phyloP scores from a whole-genome alignment of 2,797 vertebrate species.

The Spondyliosoma cantharus region DNA sequence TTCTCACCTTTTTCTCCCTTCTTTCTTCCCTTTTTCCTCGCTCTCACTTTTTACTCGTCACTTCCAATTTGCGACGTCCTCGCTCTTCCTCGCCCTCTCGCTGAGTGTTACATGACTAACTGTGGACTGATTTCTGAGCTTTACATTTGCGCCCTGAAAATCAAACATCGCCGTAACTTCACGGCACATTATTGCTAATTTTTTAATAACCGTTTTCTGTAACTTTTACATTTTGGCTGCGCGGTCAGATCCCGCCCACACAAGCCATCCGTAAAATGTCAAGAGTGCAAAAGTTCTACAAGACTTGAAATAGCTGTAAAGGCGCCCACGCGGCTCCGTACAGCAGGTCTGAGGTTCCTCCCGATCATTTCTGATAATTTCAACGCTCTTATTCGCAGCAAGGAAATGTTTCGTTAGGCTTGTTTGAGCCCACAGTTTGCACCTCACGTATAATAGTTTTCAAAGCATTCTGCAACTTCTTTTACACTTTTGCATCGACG shows the following conservation, averaged over 20 bases:
- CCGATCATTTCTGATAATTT: not conserved
- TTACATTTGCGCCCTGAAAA: not conserved
- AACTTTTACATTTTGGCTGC: constrained; percentile 40
- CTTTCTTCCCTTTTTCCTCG: constrained; percentile 22
- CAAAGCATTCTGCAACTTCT: not conserved
- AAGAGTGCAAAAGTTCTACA: constrained; percentile 44
- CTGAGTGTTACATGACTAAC: constrained; percentile 3
- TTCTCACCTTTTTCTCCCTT: constrained; percentile 5
- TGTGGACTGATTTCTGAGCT: not conserved
- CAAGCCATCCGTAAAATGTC: constrained; percentile 41
- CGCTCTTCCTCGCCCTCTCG: constrained; percentile 10
- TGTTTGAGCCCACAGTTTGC: not conserved
- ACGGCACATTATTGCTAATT: constrained; percentile 13
- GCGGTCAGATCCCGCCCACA: constrained; percentile 34
- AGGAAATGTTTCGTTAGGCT: not conserved
- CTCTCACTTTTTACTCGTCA: constrained; percentile 27
- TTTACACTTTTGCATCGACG: not conserved
- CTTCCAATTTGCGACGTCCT: constrained; percentile 17
- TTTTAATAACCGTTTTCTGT: constrained; percentile 32
- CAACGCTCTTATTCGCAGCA: not conserved
- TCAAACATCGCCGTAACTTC: not conserved
- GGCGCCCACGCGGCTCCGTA: constrained; percentile 24
- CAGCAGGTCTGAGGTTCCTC: not conserved
- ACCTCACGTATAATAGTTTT: not conserved
- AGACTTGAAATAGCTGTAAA: constrained; percentile 11